Conservation (phyloP, 2,888 invertebrate species). For the Laothoe populi region DNA sequence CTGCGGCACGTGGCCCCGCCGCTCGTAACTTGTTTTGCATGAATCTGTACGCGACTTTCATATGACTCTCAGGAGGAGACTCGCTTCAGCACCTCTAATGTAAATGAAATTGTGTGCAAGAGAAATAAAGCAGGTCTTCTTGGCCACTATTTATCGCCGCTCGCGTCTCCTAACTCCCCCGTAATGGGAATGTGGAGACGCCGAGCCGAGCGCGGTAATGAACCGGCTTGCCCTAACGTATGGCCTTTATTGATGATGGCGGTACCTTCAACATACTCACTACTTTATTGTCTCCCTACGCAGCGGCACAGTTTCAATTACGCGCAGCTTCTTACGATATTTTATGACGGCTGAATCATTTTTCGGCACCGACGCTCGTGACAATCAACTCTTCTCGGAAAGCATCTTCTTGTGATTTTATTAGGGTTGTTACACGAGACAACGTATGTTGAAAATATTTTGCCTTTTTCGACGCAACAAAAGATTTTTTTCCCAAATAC, state of each 20-base stretch:
- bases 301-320: conserved; percentile 71
- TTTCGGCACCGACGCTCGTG: conserved; percentile 42
- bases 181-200: conserved; percentile 79
- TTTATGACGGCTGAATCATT: conserved; percentile 59
- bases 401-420: conserved; percentile 23
- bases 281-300: conserved; percentile 68
- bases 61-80: conserved; percentile 74
- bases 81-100: conserved; percentile 79
- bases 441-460: conserved; percentile 18
- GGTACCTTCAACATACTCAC: conserved; percentile 62
- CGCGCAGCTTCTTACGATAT: conserved; percentile 66
- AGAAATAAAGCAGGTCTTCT: conserved; percentile 80
- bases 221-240: conserved; percentile 77
- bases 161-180: conserved; percentile 77
- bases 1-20: conserved; percentile 66
- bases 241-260: conserved; percentile 79
- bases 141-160: conserved; percentile 78
- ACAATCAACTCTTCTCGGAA: conserved; percentile 18
- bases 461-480: neutral
- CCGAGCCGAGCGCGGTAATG: conserved; percentile 71
- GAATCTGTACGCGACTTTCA: conserved; percentile 79
- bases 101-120: conserved; percentile 83
- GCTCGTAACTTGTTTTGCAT: conserved; percentile 80
- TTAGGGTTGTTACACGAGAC: conserved; percentile 12
- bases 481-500: neutral